Evolutionary conservation across 2,797 vertebrate genomes (phyloP), one percentile per base, ranked within the genome.

Genomic region (Centroberyx gerrardi): DNA sequence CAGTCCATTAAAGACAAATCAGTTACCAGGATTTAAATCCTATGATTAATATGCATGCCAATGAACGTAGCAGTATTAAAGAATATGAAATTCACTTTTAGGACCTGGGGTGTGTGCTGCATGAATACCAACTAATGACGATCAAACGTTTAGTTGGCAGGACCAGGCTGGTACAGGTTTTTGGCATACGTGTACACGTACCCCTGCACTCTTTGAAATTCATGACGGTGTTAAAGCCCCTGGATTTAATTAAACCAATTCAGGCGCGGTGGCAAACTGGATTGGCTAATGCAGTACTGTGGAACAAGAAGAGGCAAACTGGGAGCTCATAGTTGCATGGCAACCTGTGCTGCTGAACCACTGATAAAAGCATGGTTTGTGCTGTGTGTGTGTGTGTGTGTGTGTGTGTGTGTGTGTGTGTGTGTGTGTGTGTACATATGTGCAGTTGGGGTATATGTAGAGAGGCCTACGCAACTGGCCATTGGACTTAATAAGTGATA

Each of bases 211-310:
- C 86, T 93, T 93, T 93, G 91, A 93, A 93, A 93, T 93, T 87
- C 90, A 92, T 88, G 80, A 88, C 65, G 6, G 83, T 79, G 88
- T 92, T 90, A 87, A 90, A 85, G 89, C 83, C 87, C 78, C 90
- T 90, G 79, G 86, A 91, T 93, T 91, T 93, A 94, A 94, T 93
- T 93, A 93, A 92, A 93, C 82, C 88, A 88, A 87, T 91, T 85
- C 86, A 91, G 89, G 87, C 76, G 55, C 63, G 62, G 77, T 88
- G 80, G 83, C 78, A 89, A 91, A 80, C 81, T 62, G 90, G 83
- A 92, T 87, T 85, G 90, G 88, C 81, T 88, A 80, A 85, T 36
- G 88, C 88, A 82, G 70, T 0, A 61, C 88, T 60, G 82, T 87
- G 88, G 85, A 92, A 88, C 88, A 91, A 88, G 81, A 51, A 76